phyloP scores from a whole-genome alignment of 2,888 invertebrate species.

The Himalopsyche anomala region DNA sequence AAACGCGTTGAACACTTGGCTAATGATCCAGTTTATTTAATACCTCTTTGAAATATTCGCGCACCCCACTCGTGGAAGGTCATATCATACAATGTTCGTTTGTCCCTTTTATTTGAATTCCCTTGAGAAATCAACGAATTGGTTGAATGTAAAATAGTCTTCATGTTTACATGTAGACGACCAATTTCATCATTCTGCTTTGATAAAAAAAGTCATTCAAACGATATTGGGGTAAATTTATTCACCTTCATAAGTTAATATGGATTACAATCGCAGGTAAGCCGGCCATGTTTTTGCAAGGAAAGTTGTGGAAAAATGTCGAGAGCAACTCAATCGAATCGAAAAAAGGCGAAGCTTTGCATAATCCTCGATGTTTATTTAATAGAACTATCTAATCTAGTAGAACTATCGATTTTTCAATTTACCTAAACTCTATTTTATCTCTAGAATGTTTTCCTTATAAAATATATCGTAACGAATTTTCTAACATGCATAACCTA shows the following conservation, averaged over 20 bases:
- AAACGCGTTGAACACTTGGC: no score
- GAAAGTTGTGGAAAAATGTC: not conserved
- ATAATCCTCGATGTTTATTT: not conserved
- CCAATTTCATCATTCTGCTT: slow-evolving; percentile 53
- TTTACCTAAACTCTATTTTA: not conserved
- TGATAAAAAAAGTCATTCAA: slow-evolving; percentile 41
- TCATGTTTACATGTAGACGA: slow-evolving; percentile 60
- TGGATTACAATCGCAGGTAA: slow-evolving; percentile 39
- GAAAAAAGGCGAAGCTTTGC: not conserved
- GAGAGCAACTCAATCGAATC: not conserved
- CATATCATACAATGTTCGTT: slow-evolving; percentile 48
- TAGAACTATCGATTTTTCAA: not conserved
- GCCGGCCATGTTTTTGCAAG: not conserved
- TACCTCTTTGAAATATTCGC: not conserved
- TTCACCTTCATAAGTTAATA: slow-evolving; percentile 40
- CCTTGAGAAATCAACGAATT: slow-evolving; percentile 63
- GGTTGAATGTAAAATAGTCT: slow-evolving; percentile 61
- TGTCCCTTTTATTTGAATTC: slow-evolving; percentile 58
- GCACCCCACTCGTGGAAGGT: slow-evolving; percentile 5
- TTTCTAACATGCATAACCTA: no score
- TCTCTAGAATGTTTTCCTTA: no score
- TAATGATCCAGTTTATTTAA: no score
- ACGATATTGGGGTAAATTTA: slow-evolving; percentile 43
- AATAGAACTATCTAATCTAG: not conserved
- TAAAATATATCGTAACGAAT: no score